Base-by-base conservation (phyloP, 2,797 vertebrate species). In the Hapalemur alaotrensis region DNA sequence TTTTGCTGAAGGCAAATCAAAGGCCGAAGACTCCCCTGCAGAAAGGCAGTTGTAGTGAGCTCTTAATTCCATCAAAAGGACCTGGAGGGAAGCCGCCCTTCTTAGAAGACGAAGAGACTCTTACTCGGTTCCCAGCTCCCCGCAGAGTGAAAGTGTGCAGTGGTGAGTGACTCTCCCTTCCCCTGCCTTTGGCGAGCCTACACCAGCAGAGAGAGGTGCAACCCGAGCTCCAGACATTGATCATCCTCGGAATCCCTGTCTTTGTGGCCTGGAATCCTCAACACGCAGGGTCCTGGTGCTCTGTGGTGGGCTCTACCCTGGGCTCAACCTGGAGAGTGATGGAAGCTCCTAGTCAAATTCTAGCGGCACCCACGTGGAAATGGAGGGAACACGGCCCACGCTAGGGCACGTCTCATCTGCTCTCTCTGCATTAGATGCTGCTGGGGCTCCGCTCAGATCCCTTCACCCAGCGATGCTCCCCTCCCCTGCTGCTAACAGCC, bases 341-440 rank as follows among this genome's bases (percentile, higher is more conserved):
- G 14, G 81, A 67, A 92, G 35, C 46, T 59, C 57, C 20, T 2
- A 1, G 48, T 50, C 84, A 73, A 28, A 84, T 52, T 80, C 73
- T 63, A 25, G 48, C 48, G 43, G 30, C 41, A 15, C 25, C n/a
- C 41, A 23, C 0, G 4, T 0, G 50, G 82, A 41, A 30, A 10
- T 0, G 1, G 63, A 50, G 52, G 50, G 23, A 20, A 20, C 13
- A 54, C n/a, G 20, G 43, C 41, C 32, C 79, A 14, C 0, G 1
- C 12, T 7, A 1, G 50, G 48, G 14, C 0, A 0, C 35, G 9
- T 43, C 59, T 80, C 30, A 1, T 3, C 15, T 3, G 1, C 3
- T 20, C n/a, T 25, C 50, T 10, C n/a, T 43, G 35, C 1, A 1
- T 23, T 18, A 7, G 78, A 20, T 12, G 2, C 11, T 1, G 8